Conservation (phyloP, 2,888 invertebrate genomes). For the Hypselothyrea guttata region DNA sequence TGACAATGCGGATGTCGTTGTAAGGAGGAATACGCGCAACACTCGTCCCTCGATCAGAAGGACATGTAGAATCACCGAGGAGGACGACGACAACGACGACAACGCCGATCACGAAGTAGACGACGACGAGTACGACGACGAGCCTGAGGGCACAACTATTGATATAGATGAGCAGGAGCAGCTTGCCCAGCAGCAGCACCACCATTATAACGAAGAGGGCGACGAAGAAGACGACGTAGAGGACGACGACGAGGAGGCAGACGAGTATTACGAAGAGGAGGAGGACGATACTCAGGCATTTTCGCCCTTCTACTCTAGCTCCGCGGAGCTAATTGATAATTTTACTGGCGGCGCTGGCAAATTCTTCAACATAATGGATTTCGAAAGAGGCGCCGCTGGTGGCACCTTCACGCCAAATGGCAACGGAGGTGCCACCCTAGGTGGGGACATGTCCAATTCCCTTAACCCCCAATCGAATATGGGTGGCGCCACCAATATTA, state of each 20-base stretch:
- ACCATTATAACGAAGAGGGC: conserved; percentile 39
- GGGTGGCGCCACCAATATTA: conserved; percentile 64
- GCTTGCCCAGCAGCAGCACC: conserved; percentile 40
- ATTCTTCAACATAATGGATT: conserved; percentile 69
- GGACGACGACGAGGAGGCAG: conserved; percentile 56
- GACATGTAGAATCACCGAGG: conserved; percentile 70
- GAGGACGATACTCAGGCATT: conserved; percentile 69
- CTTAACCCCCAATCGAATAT: conserved; percentile 51
- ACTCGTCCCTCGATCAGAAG: conserved; percentile 63
- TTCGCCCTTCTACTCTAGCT: conserved; percentile 70
- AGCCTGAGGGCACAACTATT: conserved; percentile 65
- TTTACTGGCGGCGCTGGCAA: conserved; percentile 61
- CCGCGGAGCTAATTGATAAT: conserved; percentile 66
- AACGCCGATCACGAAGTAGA: conserved; percentile 29
- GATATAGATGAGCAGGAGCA: conserved; percentile 65
- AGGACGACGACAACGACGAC: conserved; percentile 65
- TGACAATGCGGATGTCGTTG: conserved; percentile 69
- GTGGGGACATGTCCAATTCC: conserved; percentile 50
- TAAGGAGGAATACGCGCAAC: conserved; percentile 58
- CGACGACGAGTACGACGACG: conserved; percentile 54
- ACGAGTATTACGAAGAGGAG: conserved; percentile 65
- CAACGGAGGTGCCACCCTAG: conserved; percentile 57
- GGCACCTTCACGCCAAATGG: conserved; percentile 65
- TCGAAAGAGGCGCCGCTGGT: conserved; percentile 53
- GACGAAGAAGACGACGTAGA: conserved; percentile 27